Percentiles rank a stretch among this genome's conserved stretches.
phyloP scores from a whole-genome alignment of 2,797 vertebrate species.

The Lophius americanus region DNA sequence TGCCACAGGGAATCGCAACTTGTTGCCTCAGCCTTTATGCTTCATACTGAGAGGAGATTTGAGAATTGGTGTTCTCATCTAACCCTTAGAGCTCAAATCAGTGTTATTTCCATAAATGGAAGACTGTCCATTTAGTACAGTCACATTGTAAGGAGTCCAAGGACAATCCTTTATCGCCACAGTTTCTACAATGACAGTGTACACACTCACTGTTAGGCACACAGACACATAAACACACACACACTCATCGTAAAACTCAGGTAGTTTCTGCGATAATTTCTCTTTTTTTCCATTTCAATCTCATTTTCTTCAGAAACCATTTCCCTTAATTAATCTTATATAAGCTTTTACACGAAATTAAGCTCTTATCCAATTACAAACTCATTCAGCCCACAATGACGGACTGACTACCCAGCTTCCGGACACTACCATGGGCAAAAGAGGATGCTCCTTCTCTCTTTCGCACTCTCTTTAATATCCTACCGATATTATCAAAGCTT shows the following conservation, averaged over 20 bases:
- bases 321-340: conserved; percentile 68
- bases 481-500: conserved; percentile 45
- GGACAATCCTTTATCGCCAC: no score
- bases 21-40: no score
- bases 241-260: background rate
- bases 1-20: no score
- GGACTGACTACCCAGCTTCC: conserved; percentile 29
- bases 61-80: no score
- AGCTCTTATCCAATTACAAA: conserved; percentile 70
- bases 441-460: conserved; percentile 29
- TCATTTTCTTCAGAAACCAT: conserved; percentile 55
- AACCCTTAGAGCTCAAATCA: no score
- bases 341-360: conserved; percentile 63
- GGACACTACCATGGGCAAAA: conserved; percentile 22
- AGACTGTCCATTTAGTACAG: no score
- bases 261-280: conserved; percentile 45
- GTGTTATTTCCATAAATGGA: no score
- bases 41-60: no score
- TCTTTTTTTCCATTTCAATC: conserved; percentile 35
- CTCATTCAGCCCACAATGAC: conserved; percentile 34
- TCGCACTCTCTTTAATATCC: conserved; percentile 44
- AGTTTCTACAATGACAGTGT: no score
- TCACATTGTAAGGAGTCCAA: no score
- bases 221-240: no score
- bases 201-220: no score